These are phyloP conservation scores for Hermaeophaga mercurialis DNA, from an alignment of 2,888 invertebrate species.

Conservation along the genomic window DNA sequence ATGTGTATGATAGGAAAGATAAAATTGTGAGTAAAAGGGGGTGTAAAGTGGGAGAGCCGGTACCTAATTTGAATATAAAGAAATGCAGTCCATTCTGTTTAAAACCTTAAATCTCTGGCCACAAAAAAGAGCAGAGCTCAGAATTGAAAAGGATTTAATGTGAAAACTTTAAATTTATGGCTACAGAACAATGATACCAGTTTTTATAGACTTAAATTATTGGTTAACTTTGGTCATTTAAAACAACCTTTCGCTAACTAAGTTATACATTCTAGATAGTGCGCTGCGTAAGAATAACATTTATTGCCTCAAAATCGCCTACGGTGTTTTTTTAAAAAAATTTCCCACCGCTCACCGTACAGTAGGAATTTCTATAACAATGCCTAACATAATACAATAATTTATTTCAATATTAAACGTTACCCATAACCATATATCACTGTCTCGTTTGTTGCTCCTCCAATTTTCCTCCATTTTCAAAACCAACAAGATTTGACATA, in stretches of 20 bases:
- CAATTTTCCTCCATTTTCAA: no score
- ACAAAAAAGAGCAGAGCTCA: conserved; percentile 49
- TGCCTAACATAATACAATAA: conserved; percentile 4
- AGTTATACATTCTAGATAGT: conserved; percentile 51
- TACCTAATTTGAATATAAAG: conserved; percentile 57
- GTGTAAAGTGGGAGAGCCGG: conserved; percentile 40
- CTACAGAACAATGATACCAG: conserved; percentile 59
- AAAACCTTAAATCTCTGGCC: conserved; percentile 54
- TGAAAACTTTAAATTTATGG: conserved; percentile 59
- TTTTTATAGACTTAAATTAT: conserved; percentile 60
- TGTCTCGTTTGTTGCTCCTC: no score
- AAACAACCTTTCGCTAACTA: conserved; percentile 54
- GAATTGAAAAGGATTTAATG: conserved; percentile 59
- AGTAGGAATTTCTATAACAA: conserved; percentile 15
- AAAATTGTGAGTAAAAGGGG: conserved; percentile 35
- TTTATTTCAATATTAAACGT: conserved; percentile 6
- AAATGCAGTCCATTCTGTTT: conserved; percentile 55
- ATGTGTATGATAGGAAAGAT: conserved; percentile 31
- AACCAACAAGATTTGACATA: no score
- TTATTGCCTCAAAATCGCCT: conserved; percentile 44
- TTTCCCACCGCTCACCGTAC: conserved; percentile 29
- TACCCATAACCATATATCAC: no score
- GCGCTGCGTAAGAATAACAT: conserved; percentile 37
- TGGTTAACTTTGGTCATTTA: conserved; percentile 57
- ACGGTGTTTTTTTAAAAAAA: conserved; percentile 38